phyloP scores from a whole-genome alignment of 2,797 vertebrate genomes.

The Odontamblyopus rebecca region DNA sequence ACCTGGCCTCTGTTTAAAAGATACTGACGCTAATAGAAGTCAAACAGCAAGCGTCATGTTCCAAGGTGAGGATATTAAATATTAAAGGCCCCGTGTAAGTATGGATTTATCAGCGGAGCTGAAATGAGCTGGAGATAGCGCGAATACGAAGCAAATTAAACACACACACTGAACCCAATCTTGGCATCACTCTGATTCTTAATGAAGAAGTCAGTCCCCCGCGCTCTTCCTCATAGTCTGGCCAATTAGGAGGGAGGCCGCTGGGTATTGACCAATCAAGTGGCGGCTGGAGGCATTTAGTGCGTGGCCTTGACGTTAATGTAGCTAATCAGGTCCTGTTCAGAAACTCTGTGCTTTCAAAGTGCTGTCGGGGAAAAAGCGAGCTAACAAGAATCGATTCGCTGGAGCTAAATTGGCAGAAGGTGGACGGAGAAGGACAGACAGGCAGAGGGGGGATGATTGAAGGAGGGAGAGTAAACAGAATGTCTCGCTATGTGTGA shows the following conservation, averaged over 20 bases:
- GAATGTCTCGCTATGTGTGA: background rate
- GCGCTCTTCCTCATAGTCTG: constrained; percentile 51
- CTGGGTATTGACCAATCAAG: constrained; percentile 65
- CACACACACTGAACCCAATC: constrained; percentile 22
- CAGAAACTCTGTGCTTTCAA: constrained; percentile 20
- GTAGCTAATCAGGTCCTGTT: constrained; percentile 42
- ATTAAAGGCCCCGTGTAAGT: constrained; percentile 44
- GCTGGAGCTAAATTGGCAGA: constrained; percentile 26
- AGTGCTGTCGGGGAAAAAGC: constrained; percentile 32
- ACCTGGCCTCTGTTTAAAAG: constrained; percentile 9
- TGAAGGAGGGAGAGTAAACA: background rate
- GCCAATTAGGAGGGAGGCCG: constrained; percentile 59
- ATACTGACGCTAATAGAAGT: constrained; percentile 35
- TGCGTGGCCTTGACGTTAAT: constrained; percentile 61
- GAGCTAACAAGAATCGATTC: constrained; percentile 51
- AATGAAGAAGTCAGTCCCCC: constrained; percentile 67
- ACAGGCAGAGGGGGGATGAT: constrained; percentile 8
- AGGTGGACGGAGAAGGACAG: constrained; percentile 19
- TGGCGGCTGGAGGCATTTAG: constrained; percentile 49
- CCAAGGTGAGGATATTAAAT: constrained; percentile 46
- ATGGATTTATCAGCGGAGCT: constrained; percentile 51
- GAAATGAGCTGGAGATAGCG: constrained; percentile 41
- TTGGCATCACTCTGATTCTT: constrained; percentile 51
- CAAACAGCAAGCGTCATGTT: constrained; percentile 32
- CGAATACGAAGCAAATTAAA: constrained; percentile 5